Conservation (phyloP, 2,113 vertebrate species). For the Circaetus cinerascens region DNA sequence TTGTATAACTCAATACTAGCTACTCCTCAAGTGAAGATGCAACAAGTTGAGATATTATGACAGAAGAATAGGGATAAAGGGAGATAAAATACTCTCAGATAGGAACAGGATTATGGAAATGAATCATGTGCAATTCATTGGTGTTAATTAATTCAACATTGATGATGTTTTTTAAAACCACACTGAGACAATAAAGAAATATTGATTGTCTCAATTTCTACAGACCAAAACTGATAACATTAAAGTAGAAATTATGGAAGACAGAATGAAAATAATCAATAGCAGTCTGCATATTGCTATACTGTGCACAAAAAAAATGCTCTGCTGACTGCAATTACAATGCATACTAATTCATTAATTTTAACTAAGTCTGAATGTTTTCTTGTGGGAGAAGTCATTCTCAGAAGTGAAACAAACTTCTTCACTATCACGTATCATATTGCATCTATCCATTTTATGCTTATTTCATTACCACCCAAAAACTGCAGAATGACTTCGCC, state of each 20-base stretch:
- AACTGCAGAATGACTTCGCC: not conserved
- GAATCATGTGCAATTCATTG: not conserved
- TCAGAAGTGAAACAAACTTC: not conserved
- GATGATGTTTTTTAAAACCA: not conserved
- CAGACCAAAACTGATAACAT: not conserved
- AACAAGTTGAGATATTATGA: not conserved
- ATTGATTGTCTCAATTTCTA: not conserved
- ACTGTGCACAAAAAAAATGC: not conserved
- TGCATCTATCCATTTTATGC: not conserved
- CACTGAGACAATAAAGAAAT: not conserved
- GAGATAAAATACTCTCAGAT: not conserved
- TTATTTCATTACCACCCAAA: not conserved
- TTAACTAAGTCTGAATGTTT: not conserved
- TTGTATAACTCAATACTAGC: not conserved
- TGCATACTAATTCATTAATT: not conserved
- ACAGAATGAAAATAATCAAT: not conserved
- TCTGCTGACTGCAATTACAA: not conserved
- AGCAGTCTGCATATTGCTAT: not conserved
- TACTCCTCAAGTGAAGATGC: not conserved
- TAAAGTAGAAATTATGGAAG: conserved; percentile 6
- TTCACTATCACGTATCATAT: not conserved
- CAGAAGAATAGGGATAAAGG: not conserved
- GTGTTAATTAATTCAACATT: not conserved
- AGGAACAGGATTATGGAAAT: not conserved
- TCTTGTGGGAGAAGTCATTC: not conserved